These are phyloP conservation scores for Tortrix viridana DNA, from an alignment of 2,888 invertebrate species.

Conservation along the genomic window DNA sequence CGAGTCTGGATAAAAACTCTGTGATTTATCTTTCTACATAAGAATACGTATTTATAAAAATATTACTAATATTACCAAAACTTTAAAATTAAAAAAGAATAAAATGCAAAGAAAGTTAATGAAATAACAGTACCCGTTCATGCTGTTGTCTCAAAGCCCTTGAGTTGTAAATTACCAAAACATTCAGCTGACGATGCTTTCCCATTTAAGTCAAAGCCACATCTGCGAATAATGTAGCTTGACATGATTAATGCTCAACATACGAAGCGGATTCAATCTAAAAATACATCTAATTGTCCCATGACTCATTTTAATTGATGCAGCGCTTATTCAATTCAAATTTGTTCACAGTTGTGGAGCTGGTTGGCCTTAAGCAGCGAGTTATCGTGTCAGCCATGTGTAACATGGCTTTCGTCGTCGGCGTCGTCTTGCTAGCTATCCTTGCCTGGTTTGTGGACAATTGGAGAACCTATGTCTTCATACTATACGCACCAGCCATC, in stretches of 20 bases:
- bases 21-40: no score
- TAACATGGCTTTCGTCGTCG: constrained; percentile 90
- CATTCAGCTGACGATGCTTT: no score
- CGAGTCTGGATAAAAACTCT: no score
- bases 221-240: no score
- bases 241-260: neutral
- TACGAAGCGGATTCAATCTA: neutral
- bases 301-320: constrained; percentile 11
- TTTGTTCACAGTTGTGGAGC: constrained; percentile 87
- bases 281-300: neutral
- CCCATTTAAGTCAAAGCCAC: no score
- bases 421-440: constrained; percentile 88
- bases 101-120: no score
- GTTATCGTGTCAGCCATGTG: constrained; percentile 90
- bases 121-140: no score
- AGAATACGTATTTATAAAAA: no score
- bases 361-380: constrained; percentile 90
- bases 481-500: constrained; percentile 88
- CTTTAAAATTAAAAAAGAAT: no score
- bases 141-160: no score
- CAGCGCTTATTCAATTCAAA: constrained; percentile 24
- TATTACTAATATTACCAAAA: no score
- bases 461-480: constrained; percentile 88
- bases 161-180: no score
- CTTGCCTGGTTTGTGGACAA: constrained; percentile 88